Percentiles rank a stretch among this genome's conserved stretches.
phyloP scores from a whole-genome alignment of 1,140 invertebrate genomes.

The Pogonus chalceus region DNA sequence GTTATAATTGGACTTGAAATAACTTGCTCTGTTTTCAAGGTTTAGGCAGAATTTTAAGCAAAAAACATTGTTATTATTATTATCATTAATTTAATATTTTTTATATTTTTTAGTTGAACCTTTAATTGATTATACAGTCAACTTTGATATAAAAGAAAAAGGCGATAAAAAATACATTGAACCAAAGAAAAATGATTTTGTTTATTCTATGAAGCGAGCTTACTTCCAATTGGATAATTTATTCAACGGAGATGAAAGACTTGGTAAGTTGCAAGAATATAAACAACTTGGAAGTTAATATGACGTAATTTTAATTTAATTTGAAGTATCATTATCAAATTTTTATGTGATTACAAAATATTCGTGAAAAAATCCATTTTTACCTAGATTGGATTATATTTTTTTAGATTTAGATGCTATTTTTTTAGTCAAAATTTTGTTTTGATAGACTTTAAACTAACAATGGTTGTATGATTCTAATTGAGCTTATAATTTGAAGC shows the following conservation, averaged over 20 bases:
- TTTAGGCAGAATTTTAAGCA: constrained; percentile 1
- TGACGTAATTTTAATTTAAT: too few species aligned
- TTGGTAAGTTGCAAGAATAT: too few species aligned
- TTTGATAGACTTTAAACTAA: too few species aligned
- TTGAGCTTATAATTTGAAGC: too few species aligned
- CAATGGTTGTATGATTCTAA: too few species aligned
- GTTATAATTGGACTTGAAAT: background rate
- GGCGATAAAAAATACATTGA: constrained; percentile 50
- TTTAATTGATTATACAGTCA: constrained; percentile 44
- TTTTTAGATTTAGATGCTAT: too few species aligned
- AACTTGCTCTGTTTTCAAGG: background rate
- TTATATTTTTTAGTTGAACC: constrained; percentile 41
- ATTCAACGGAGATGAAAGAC: constrained; percentile 43
- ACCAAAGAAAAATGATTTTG: constrained; percentile 45
- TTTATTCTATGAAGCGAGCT: constrained; percentile 43
- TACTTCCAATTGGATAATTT: constrained; percentile 40
- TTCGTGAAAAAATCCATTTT: too few species aligned
- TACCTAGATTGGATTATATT: constrained; percentile 10
- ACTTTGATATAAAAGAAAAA: constrained; percentile 44
- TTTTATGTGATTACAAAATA: too few species aligned
- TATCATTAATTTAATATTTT: background rate
- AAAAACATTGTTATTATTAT: constrained; percentile 15
- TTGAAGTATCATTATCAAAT: too few species aligned
- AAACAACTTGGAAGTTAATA: too few species aligned
- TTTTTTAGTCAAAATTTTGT: too few species aligned